Conservation (phyloP, 2,888 invertebrate species). For the Limnephilus rhombicus region DNA sequence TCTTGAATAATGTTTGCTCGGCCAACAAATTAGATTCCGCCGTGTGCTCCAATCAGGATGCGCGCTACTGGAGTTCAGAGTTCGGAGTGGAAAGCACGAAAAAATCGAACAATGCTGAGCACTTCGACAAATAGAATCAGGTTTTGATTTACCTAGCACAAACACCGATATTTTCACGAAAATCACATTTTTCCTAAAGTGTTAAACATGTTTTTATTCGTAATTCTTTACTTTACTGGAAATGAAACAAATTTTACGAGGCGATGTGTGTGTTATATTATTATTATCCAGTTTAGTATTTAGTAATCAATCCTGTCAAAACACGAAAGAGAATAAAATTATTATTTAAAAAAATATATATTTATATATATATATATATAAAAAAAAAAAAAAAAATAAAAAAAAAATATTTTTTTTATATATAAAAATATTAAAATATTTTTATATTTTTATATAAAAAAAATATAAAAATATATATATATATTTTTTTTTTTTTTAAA, state of each 20-base stretch:
- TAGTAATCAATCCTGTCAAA: too few species aligned
- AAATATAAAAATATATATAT: too few species aligned
- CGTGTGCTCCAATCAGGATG: slow-evolving; percentile 8
- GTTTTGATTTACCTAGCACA: background rate
- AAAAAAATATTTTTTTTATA: too few species aligned
- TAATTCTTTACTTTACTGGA: background rate
- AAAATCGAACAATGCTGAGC: background rate
- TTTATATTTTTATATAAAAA: too few species aligned
- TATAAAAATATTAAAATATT: too few species aligned
- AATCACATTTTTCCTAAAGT: background rate
- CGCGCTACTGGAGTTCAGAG: background rate
- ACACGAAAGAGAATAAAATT: too few species aligned
- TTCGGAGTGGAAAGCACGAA: background rate
- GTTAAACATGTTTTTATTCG: background rate
- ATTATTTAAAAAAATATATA: too few species aligned
- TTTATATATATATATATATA: too few species aligned
- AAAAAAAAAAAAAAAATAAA: too few species aligned
- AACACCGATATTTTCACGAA: background rate
- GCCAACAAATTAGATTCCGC: slow-evolving; percentile 28
- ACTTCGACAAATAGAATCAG: background rate
- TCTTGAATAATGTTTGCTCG: slow-evolving; percentile 13
- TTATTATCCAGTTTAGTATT: too few species aligned
- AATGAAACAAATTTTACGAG: background rate
- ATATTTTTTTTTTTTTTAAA: too few species aligned
- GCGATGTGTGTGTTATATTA: too few species aligned